Conservation (phyloP, 2,888 invertebrate species). For the Oxyscelio sp. region DNA sequence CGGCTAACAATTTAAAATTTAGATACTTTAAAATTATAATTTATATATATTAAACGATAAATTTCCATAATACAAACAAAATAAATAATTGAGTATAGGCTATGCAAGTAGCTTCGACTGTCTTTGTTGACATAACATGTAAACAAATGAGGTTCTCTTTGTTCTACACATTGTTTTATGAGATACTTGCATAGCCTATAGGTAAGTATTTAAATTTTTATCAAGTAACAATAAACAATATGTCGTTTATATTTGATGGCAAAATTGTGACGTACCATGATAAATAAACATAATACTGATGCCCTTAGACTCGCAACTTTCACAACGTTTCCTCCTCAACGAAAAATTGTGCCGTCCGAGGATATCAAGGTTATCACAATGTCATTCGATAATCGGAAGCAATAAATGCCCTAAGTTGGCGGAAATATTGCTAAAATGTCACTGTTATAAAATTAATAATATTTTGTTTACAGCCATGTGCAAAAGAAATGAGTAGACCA, state of each 20-base stretch:
- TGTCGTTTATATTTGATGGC: neutral
- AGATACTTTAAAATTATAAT: too few species aligned
- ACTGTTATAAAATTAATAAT: neutral
- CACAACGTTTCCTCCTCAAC: neutral
- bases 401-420: neutral
- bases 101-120: too few species aligned
- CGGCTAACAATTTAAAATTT: too few species aligned
- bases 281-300: conserved; percentile 11
- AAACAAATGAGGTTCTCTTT: too few species aligned
- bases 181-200: too few species aligned
- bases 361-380: conserved; percentile 41
- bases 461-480: too few species aligned
- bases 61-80: neutral
- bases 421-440: conserved; percentile 22
- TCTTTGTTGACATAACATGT: too few species aligned
- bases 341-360: neutral
- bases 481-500: too few species aligned
- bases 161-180: too few species aligned
- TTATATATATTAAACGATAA: conserved; percentile 26
- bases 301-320: conserved; percentile 11
- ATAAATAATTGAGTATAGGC: conserved; percentile 14
- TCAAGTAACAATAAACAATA: conserved; percentile 31
- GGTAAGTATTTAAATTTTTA: conserved; percentile 21
- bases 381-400: neutral
- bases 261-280: neutral